Evolutionary conservation across 2,888 invertebrate genomes (phyloP), one percentile per base, ranked within the genome.

Genomic region (Tryphoninae sp.): DNA sequence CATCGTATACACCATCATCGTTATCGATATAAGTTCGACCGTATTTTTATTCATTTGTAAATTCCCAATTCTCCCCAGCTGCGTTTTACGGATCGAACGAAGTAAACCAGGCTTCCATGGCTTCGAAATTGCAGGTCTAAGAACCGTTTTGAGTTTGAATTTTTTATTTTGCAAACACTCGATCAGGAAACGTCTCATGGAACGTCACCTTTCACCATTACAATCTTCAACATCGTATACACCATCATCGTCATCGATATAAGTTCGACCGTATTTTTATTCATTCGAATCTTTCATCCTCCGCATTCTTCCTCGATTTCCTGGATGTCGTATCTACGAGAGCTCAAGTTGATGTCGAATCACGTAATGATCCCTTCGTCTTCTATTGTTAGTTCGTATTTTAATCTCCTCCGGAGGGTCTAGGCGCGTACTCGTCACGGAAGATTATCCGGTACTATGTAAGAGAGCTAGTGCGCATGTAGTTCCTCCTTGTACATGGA

Each of bases 361-460:
- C 33, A 33, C 58, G 33, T 16, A 51, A 67, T 65, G 26, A 71
- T 49, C 65, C 59, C 67, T 67, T 42, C 65, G 78, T 78, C 61
- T 67, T 67, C 67, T 67, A 78, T 78, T 72, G 72, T 72, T 65
- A 55, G 65, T 40, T 51, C 58, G 26, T 40, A 72, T 78, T 72
- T 78, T 72, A 78, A 67, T 68, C 51, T 65, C 78, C 65, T 42
- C 65, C 22, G 23, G 26, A 58, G 49, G 64, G 45, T 71, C n/a
- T 65, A 58, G 40, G 53, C 73, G 45, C 73, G 53, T 45, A 22
- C n/a, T 72, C 67, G 73, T 78, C 78, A 67, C 61, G 40, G 73
- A 53, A 53, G 59, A 78, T 78, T 73, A 78, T 78, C 78, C 78
- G 73, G 65, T 40, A 42, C 51, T 33, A 67, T 23, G 74, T 74